Base-by-base conservation (phyloP, 2,113 vertebrate species). In the Pterocles orientalis region DNA sequence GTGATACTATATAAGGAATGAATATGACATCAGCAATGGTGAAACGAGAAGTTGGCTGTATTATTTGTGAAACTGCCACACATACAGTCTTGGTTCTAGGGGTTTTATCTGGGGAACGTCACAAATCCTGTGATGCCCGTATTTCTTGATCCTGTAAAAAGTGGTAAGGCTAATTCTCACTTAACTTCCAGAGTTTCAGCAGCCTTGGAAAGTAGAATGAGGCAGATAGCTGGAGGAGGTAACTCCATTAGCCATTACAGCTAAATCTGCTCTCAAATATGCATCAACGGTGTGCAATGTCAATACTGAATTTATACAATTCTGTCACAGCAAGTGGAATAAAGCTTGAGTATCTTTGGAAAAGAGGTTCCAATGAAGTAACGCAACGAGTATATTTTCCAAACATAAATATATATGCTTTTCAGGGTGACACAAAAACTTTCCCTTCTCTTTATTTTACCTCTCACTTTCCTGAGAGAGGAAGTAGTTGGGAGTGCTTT, bases 341-440 rank as follows among this genome's bases (percentile, higher is more conserved):
- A 91, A 89, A 78, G 66, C 41, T 17, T 84, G 60, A 81, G 24
- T 70, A n/a, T n/a, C 23, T 75, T 78, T 82, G 48, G 48, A 71
- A 68, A 43, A 25, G 19, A 91, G 43, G 14, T 76, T 85, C 16
- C 34, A 56, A 23, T 39, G 15, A 87, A 94, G 56, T 33, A 71
- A 60, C 29, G 7, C 53, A 79, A 31, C 43, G 5, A 69, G 76
- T 90, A 10, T 7, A 0, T 43, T 72, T 82, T 60, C n/a, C 65
- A 69, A 83, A 83, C 9, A 31, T 41, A 85, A 58, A 71, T 28
- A 47, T 56, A 9, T 33, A 26, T 78, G 23, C 18, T n/a, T 78
- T 62, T 83, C 60, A 83, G 50, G 50, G 14, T 86, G 57, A 57
- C 14, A 28, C n/a, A 39, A 36, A 60, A 91, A 68, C 33, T 69